Conservation (phyloP, 2,113 vertebrate genomes). For the Nettapus auritus region DNA sequence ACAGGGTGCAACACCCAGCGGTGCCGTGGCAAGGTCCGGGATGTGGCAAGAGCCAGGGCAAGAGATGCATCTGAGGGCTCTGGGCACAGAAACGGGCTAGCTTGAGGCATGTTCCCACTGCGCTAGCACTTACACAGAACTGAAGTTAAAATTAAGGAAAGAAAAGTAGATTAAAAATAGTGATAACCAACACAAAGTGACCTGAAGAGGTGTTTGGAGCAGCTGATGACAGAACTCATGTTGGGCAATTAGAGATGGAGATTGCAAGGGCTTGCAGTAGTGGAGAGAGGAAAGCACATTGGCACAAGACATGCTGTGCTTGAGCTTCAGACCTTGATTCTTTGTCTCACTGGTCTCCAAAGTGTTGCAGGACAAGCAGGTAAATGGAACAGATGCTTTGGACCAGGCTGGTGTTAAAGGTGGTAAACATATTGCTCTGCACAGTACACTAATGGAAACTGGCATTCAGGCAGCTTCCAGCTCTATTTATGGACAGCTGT, state of each 20-base stretch:
- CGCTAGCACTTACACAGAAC: not conserved
- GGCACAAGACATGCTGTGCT: slow-evolving; percentile 33
- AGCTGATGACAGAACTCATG: not conserved
- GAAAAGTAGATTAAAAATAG: not conserved
- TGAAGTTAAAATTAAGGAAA: slow-evolving; percentile 31
- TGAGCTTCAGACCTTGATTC: not conserved
- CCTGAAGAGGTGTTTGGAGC: slow-evolving; percentile 29
- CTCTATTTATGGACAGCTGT: not conserved
- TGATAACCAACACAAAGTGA: not conserved
- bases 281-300: slow-evolving; percentile 3
- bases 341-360: slow-evolving; percentile 35
- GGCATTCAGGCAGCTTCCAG: slow-evolving; percentile 19
- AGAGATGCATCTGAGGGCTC: slow-evolving; percentile 3
- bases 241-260: slow-evolving; percentile 1
- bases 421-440: slow-evolving; percentile 41
- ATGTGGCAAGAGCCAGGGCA: not conserved
- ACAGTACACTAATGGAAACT: slow-evolving; percentile 1
- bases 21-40: not conserved
- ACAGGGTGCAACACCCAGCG: not conserved
- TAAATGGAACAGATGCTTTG: slow-evolving; percentile 28
- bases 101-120: not conserved
- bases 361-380: not conserved
- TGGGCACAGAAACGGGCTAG: not conserved
- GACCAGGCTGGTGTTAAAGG: slow-evolving; percentile 42
- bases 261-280: not conserved